These are phyloP conservation scores for Ectropis grisescens DNA, from an alignment of 1,140 invertebrate genomes.

Conservation along the genomic window DNA sequence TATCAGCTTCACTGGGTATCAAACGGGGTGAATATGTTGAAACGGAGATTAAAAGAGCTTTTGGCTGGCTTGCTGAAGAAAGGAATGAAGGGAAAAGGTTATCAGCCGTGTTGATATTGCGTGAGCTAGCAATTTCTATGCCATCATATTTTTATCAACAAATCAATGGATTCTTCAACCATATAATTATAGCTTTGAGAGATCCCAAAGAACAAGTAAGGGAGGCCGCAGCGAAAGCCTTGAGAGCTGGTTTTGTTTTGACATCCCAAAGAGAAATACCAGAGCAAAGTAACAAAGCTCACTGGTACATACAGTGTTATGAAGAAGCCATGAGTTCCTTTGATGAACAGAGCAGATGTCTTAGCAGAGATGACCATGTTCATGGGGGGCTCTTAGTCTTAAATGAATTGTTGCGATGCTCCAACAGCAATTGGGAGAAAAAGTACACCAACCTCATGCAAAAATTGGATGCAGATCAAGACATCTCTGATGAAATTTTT, in stretches of 20 bases:
- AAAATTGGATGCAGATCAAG: constrained; percentile 60
- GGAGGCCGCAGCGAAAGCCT: constrained; percentile 92
- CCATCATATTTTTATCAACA: constrained; percentile 99
- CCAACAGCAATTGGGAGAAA: constrained; percentile 90
- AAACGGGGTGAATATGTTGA: constrained; percentile 96
- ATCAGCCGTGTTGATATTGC: constrained; percentile 91
- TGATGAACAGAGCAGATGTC: constrained; percentile 82
- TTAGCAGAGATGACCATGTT: constrained; percentile 89
- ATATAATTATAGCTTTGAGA: constrained; percentile 92
- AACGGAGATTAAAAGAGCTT: constrained; percentile 93
- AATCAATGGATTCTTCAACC: constrained; percentile 95
- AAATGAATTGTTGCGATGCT: constrained; percentile 94
- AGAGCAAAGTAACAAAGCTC: constrained; percentile 88
- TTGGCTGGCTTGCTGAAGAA: constrained; percentile 93
- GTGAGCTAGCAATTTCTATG: constrained; percentile 95
- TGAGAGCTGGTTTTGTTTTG: constrained; percentile 92
- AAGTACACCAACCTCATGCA: constrained; percentile 81
- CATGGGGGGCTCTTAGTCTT: constrained; percentile 94
- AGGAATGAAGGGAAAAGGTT: constrained; percentile 90
- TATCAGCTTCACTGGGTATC: constrained; percentile 90
- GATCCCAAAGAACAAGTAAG: constrained; percentile 93
- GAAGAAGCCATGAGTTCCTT: constrained; percentile 88
- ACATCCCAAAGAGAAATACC: constrained; percentile 93
- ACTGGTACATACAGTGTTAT: constrained; percentile 93
- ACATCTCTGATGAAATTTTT: constrained; percentile 67